These are phyloP conservation scores for Caracal caracal DNA, from an alignment of 2,113 vertebrate species.

Conservation along the genomic window DNA sequence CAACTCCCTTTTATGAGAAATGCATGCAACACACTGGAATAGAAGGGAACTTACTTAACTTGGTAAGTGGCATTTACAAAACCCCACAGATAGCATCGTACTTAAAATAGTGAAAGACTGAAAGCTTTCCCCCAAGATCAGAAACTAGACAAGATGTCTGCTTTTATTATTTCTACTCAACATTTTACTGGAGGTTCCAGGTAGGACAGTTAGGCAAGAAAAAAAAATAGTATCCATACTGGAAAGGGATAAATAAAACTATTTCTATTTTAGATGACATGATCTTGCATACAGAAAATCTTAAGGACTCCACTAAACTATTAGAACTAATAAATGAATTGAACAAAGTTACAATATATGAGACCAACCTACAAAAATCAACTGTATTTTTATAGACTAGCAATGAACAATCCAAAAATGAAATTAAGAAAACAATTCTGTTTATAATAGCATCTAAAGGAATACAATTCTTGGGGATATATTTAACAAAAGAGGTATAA, in stretches of 20 bases:
- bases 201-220: neutral
- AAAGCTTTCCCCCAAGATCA: neutral
- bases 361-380: neutral
- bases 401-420: neutral
- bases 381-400: neutral
- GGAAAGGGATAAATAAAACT: neutral
- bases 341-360: neutral
- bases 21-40: neutral
- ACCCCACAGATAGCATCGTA: neutral
- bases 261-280: neutral
- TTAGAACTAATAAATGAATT: neutral
- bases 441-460: neutral
- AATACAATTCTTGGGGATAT: neutral
- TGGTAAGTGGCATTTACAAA: neutral
- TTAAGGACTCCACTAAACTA: neutral
- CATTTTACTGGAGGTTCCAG: neutral
- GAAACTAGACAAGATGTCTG: neutral
- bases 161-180: neutral
- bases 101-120: neutral
- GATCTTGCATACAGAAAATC: neutral
- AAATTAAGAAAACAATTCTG: neutral
- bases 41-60: neutral
- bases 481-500: neutral
- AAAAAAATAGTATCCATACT: neutral
- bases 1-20: neutral